Percentiles rank a stretch among this genome's conserved stretches.
These are phyloP conservation scores for Alloplasta piceator DNA, from an alignment of 2,888 invertebrate genomes.

Conservation along the genomic window DNA sequence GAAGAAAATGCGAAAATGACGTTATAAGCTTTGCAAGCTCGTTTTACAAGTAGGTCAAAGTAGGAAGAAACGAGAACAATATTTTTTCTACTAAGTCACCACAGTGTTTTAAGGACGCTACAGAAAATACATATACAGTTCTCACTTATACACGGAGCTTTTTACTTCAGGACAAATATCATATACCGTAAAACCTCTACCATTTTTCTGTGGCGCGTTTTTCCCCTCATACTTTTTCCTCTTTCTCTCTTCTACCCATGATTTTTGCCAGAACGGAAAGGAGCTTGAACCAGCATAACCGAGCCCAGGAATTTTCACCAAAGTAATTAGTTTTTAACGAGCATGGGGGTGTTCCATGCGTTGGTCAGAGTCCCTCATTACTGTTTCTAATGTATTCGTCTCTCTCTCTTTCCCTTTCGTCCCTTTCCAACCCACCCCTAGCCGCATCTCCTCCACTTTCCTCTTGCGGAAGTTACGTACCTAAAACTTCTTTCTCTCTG, in stretches of 20 bases:
- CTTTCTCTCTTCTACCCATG: slow-evolving; percentile 47
- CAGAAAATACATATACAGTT: not conserved
- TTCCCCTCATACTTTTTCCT: not conserved
- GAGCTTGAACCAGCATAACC: slow-evolving; percentile 18
- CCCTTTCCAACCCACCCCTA: slow-evolving; percentile 1
- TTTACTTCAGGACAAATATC: slow-evolving; percentile 16
- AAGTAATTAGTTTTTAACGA: slow-evolving; percentile 76
- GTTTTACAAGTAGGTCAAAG: not conserved
- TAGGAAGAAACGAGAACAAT: not conserved
- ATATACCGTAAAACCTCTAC: not conserved
- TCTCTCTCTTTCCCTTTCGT: not conserved
- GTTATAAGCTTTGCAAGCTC: not conserved
- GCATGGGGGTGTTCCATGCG: slow-evolving; percentile 58
- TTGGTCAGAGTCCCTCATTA: slow-evolving; percentile 63
- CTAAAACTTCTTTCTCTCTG: not conserved
- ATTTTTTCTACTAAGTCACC: slow-evolving; percentile 4
- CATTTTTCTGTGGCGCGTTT: not conserved
- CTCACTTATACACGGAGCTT: not conserved
- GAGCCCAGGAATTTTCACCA: slow-evolving; percentile 52
- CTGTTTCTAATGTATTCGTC: slow-evolving; percentile 36
- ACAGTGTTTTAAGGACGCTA: not conserved
- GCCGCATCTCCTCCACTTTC: slow-evolving; percentile 37
- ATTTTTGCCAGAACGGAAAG: slow-evolving; percentile 16
- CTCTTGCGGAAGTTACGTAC: slow-evolving; percentile 25
- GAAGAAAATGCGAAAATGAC: not conserved